Conservation (phyloP, 2,797 vertebrate genomes). For the Cossypha dichroa region DNA sequence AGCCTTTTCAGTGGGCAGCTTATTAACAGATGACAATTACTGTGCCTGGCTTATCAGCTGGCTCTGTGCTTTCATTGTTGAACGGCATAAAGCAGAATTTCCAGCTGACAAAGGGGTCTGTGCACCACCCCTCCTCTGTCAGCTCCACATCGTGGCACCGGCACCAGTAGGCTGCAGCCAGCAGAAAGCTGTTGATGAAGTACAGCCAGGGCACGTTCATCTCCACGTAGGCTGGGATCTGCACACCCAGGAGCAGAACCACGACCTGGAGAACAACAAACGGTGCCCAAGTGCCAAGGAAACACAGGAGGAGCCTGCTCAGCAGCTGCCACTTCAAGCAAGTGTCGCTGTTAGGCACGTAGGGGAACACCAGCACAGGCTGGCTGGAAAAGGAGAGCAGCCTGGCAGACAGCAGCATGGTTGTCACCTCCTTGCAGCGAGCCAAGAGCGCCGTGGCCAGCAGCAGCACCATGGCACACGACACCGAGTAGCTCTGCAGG, state of each 20-base stretch:
- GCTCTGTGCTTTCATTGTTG: conserved; percentile 52
- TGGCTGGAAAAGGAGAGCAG: background rate
- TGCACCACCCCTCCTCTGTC: conserved; percentile 46
- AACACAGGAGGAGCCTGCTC: conserved; percentile 69
- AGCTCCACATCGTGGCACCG: conserved; percentile 58
- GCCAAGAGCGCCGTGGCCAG: background rate
- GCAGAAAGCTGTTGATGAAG: conserved; percentile 87
- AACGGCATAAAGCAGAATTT: conserved; percentile 79
- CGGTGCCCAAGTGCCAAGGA: conserved; percentile 83
- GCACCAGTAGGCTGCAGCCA: conserved; percentile 76
- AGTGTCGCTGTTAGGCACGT: background rate
- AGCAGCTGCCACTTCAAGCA: conserved; percentile 56
- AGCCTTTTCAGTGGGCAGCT: background rate
- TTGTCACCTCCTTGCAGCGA: conserved; percentile 55
- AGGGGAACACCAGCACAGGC: conserved; percentile 64
- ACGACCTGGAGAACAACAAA: conserved; percentile 78
- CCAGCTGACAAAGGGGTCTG: conserved; percentile 87
- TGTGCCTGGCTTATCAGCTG: conserved; percentile 50
- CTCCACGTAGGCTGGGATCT: conserved; percentile 84
- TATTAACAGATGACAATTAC: conserved; percentile 57
- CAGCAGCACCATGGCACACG: conserved; percentile 49
- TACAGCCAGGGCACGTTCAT: conserved; percentile 87
- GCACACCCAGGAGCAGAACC: conserved; percentile 68
- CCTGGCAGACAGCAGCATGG: conserved; percentile 55
- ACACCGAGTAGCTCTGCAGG: conserved; percentile 73